Conservation (phyloP, 2,113 vertebrate species). For the Agelaius tricolor region DNA sequence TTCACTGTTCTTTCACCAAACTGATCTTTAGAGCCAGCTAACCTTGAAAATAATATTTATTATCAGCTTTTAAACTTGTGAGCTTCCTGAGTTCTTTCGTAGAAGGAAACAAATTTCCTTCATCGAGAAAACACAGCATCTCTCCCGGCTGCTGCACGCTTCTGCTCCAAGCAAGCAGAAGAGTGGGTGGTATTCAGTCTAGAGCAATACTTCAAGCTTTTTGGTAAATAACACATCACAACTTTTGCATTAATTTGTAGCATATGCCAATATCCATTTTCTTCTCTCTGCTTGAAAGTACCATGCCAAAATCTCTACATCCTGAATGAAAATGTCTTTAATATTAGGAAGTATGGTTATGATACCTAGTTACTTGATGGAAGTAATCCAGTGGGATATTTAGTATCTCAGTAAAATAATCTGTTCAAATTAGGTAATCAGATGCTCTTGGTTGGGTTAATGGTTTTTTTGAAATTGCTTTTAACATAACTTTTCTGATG, state of each 20-base stretch:
- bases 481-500: not conserved
- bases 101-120: not conserved
- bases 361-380: not conserved
- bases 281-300: not conserved
- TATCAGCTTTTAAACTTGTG: not conserved
- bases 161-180: not conserved
- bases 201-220: not conserved
- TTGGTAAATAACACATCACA: not conserved
- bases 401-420: not conserved
- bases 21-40: not conserved
- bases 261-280: not conserved
- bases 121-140: not conserved
- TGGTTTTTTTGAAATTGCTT: not conserved
- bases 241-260: not conserved
- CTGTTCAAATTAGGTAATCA: slow-evolving; percentile 29
- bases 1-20: not conserved
- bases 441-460: not conserved
- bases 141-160: not conserved
- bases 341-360: not conserved
- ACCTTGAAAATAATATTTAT: not conserved
- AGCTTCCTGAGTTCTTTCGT: not conserved
- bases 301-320: not conserved
- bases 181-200: not conserved
- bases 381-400: slow-evolving; percentile 6
- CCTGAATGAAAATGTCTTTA: not conserved